Conservation (phyloP, 2,888 invertebrate genomes). For the Heteromyza rotundicornis region DNA sequence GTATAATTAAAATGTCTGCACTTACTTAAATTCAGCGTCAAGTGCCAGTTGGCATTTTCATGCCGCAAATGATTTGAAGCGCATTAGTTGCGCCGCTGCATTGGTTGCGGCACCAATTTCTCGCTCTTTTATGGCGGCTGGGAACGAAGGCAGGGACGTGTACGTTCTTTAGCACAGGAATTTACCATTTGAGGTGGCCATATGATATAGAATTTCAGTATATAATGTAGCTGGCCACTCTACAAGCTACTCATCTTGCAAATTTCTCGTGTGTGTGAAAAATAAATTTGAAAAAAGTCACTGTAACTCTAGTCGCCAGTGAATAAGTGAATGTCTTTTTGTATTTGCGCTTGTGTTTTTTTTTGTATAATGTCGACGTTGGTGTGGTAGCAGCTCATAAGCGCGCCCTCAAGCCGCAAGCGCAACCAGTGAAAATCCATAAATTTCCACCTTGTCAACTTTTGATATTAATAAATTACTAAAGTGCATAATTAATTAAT, state of each 20-base stretch:
- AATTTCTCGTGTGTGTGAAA: slow-evolving; percentile 13
- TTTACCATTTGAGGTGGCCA: no score
- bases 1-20: slow-evolving; percentile 60
- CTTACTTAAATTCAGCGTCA: slow-evolving; percentile 32
- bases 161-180: no score
- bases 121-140: slow-evolving; percentile 23
- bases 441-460: slow-evolving; percentile 63
- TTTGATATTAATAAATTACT: slow-evolving; percentile 63
- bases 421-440: slow-evolving; percentile 45
- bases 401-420: slow-evolving; percentile 18
- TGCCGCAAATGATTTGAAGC: slow-evolving; percentile 46
- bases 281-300: neutral
- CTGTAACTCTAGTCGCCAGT: neutral
- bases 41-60: slow-evolving; percentile 50
- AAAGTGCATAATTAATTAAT: slow-evolving; percentile 63
- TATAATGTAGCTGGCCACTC: neutral
- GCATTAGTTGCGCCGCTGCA: slow-evolving; percentile 56
- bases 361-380: slow-evolving; percentile 30
- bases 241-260: neutral
- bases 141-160: no score
- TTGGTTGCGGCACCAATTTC: no score
- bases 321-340: no score
- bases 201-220: no score
- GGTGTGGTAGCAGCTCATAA: slow-evolving; percentile 29
- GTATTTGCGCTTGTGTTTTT: neutral